phyloP scores from a whole-genome alignment of 2,113 vertebrate genomes.

The Lucifuga dentata region DNA sequence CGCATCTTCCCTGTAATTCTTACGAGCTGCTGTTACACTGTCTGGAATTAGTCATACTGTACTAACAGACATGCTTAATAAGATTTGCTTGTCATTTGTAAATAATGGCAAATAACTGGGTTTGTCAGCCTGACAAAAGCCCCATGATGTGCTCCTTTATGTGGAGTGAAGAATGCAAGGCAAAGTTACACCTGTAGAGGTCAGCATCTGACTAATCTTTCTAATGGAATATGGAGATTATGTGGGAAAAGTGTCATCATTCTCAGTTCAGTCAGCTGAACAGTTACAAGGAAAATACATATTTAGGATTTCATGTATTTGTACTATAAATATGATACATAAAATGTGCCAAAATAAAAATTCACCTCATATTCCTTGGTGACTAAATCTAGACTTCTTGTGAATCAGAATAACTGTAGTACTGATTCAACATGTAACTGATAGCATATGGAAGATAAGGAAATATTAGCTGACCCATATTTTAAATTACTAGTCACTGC shows the following conservation, averaged over 20 bases:
- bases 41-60: constrained; percentile 7
- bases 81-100: neutral
- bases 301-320: constrained; percentile 6
- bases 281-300: neutral
- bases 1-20: constrained; percentile 32
- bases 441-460: constrained; percentile 12
- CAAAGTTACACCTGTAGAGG: constrained; percentile 76
- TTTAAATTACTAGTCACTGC: too few relatives aligned
- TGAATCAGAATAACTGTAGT: neutral
- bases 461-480: constrained; percentile 1
- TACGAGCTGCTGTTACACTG: constrained; percentile 26
- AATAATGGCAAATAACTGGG: constrained; percentile 6
- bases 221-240: constrained; percentile 44
- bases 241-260: constrained; percentile 22
- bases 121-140: constrained; percentile 30
- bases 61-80: neutral
- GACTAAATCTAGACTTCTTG: neutral
- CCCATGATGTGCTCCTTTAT: constrained; percentile 23
- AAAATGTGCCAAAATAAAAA: neutral
- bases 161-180: constrained; percentile 67
- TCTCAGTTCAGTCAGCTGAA: constrained; percentile 4
- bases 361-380: neutral
- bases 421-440: constrained; percentile 1
- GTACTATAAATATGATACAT: neutral
- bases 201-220: constrained; percentile 77